These are phyloP conservation scores for Microdon myrmicae DNA, from an alignment of 2,888 invertebrate species.

Conservation along the genomic window DNA sequence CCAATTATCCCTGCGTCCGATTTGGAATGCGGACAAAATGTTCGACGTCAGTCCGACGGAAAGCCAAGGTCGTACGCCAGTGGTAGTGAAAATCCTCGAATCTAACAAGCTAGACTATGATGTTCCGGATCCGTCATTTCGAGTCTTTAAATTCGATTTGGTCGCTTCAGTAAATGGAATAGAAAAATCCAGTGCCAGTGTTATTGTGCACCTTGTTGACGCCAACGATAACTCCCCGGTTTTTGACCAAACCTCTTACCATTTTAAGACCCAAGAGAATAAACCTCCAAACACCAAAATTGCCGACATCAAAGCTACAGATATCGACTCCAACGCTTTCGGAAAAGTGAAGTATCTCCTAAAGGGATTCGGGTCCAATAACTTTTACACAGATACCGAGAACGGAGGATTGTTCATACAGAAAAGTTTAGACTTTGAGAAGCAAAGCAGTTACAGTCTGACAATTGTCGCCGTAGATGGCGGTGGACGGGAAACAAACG, in stretches of 20 bases:
- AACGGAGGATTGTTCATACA: constrained; percentile 77
- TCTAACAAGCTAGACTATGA: constrained; percentile 78
- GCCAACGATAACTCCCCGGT: constrained; percentile 83
- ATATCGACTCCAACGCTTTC: constrained; percentile 78
- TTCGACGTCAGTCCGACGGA: constrained; percentile 75
- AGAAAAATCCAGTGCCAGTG: constrained; percentile 72
- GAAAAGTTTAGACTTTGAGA: constrained; percentile 79
- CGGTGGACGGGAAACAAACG: constrained; percentile 77
- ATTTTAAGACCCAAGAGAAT: constrained; percentile 76
- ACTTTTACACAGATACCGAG: constrained; percentile 75
- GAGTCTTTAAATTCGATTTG: constrained; percentile 76
- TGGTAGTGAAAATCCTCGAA: constrained; percentile 77
- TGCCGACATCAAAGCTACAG: constrained; percentile 75
- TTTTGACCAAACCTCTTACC: constrained; percentile 74
- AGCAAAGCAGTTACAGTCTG: constrained; percentile 81
- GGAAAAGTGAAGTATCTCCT: constrained; percentile 79
- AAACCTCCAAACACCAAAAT: constrained; percentile 72
- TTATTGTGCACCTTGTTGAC: constrained; percentile 76
- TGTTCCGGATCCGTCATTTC: constrained; percentile 70
- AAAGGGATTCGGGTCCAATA: constrained; percentile 82
- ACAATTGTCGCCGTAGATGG: constrained; percentile 85
- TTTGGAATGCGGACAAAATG: constrained; percentile 71
- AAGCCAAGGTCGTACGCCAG: constrained; percentile 79
- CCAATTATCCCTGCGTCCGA: constrained; percentile 71
- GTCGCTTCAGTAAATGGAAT: constrained; percentile 70